Evolutionary conservation across 37 sponge, comb jelly and placozoan genomes (phyloP).

Genomic region (Petrosia ficiformis): DNA sequence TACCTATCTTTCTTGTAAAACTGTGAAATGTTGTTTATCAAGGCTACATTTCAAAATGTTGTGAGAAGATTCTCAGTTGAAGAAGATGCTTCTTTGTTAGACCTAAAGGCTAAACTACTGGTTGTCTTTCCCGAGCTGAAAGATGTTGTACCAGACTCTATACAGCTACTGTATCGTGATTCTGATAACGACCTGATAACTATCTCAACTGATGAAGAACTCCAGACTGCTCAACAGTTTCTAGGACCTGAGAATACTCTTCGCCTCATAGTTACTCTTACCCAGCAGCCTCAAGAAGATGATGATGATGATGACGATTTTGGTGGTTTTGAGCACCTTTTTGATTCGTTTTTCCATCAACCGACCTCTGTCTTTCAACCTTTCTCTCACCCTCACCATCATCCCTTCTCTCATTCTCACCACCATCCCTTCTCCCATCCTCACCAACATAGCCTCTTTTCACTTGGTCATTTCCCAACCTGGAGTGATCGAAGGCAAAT

Average conservation of each 20-base stretch:
- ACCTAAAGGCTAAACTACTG: neutral
- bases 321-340: neutral
- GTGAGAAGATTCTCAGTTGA: neutral
- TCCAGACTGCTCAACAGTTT: neutral
- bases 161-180: neutral
- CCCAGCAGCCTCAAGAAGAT: no score
- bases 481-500: no score
- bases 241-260: no score
- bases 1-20: no score
- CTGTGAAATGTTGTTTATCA: neutral
- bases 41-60: neutral
- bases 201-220: neutral
- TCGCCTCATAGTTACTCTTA: no score
- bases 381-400: neutral
- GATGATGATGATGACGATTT: no score
- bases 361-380: slow-evolving; percentile 16
- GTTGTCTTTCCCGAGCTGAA: neutral
- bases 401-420: neutral
- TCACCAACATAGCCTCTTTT: neutral
- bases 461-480: no score
- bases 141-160: neutral
- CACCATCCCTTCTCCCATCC: neutral
- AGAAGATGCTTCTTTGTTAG: neutral
- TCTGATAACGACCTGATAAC: neutral
- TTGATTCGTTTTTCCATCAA: slow-evolving; percentile 1